Conservation (phyloP, 1,140 invertebrate species). For the Macrobrachium rosenbergii region DNA sequence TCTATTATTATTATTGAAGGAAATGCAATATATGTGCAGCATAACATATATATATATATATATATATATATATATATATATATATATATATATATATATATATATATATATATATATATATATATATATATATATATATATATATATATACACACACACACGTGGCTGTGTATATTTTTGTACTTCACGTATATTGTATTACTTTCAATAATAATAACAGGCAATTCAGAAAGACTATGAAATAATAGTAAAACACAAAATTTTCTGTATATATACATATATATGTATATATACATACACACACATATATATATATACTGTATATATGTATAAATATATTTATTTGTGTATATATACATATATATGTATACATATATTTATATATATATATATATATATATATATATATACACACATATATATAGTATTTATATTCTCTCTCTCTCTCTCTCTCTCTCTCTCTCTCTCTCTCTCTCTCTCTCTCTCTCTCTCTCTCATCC, state of each 20-base stretch:
- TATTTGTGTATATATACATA: background rate
- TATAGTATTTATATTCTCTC: background rate
- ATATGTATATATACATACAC: background rate
- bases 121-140: conserved; percentile 7
- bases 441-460: background rate
- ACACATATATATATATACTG: background rate
- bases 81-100: conserved; percentile 14
- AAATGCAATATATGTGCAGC: no score
- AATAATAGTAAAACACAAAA: no score
- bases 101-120: conserved; percentile 6
- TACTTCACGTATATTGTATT: conserved; percentile 1
- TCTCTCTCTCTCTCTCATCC: background rate
- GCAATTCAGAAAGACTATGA: no score
- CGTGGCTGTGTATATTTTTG: background rate
- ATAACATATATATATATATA: background rate
- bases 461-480: conserved; percentile 12
- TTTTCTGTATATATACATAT: background rate
- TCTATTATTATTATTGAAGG: no score
- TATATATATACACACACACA: background rate
- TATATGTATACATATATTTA: background rate
- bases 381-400: background rate
- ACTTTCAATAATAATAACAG: no score
- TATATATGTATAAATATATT: conserved; percentile 10
- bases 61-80: background rate
- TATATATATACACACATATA: background rate